Percentiles rank a stretch among this genome's conserved stretches.
Evolutionary conservation across 2,113 vertebrate species (phyloP).

Genomic region (Boleophthalmus pectinirostris): DNA sequence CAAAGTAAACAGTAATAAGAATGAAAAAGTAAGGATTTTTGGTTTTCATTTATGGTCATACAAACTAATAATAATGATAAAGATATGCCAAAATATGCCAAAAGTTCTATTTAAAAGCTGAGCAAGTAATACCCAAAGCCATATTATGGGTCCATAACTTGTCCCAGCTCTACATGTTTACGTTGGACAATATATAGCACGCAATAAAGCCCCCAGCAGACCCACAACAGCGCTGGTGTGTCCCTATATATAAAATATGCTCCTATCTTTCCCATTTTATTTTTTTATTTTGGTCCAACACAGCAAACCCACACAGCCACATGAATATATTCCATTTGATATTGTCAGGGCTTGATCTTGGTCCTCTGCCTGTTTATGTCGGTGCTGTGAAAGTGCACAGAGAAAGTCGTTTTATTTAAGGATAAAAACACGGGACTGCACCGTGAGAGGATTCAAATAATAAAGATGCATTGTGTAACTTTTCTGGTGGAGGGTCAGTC

Average conservation of each 20-base stretch:
- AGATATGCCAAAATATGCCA: too few relatives aligned
- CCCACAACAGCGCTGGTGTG: conserved; percentile 17
- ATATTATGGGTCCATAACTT: not conserved
- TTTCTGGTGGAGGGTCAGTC: too few relatives aligned
- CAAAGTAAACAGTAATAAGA: too few relatives aligned
- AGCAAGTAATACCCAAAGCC: not conserved
- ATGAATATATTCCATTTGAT: conserved; percentile 75
- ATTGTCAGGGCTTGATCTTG: conserved; percentile 59
- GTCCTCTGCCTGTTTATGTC: conserved; percentile 56
- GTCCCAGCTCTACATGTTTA: not conserved
- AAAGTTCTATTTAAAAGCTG: not conserved
- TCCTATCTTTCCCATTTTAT: not conserved
- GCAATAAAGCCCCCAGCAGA: conserved; percentile 2
- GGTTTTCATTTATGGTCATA: too few relatives aligned
- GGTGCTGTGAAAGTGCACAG: conserved; percentile 61
- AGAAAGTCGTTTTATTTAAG: conserved; percentile 54
- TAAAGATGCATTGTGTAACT: not conserved
- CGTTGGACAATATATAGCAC: not conserved
- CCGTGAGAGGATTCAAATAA: conserved; percentile 39
- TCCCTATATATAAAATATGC: conserved; percentile 42
- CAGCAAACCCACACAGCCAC: conserved; percentile 39
- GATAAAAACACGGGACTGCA: conserved; percentile 16
- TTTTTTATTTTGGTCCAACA: conserved; percentile 23
- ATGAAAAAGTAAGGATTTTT: too few relatives aligned
- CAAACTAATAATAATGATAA: too few relatives aligned